Percentiles rank a stretch among this genome's conserved stretches.
Evolutionary conservation across 2,797 vertebrate species (phyloP).

Genomic region (Steatocranus sp.): DNA sequence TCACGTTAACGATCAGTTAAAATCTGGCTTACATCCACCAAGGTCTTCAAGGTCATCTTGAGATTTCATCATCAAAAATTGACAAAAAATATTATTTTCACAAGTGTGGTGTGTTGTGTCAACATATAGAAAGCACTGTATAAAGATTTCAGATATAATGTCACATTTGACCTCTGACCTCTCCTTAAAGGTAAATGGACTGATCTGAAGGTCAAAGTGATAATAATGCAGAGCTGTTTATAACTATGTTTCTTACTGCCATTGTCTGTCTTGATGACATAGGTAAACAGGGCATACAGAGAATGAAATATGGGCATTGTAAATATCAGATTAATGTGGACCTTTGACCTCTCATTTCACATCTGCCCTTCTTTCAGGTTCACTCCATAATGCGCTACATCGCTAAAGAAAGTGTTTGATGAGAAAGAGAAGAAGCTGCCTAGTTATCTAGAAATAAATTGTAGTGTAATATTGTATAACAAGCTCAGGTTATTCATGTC

Average conservation of each 20-base stretch:
- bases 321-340: not conserved
- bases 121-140: not conserved
- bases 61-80: too few species aligned
- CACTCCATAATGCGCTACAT: not conserved
- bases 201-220: not conserved
- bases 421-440: not conserved
- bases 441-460: not conserved
- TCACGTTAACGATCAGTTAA: too few species aligned
- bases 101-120: not conserved
- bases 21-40: too few species aligned
- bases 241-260: not conserved
- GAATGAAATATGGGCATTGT: not conserved
- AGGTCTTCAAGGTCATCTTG: too few species aligned
- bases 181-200: not conserved
- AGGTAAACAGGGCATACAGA: not conserved
- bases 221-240: not conserved
- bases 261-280: not conserved
- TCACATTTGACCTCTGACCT: not conserved
- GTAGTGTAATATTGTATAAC: not conserved
- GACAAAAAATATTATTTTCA: too few species aligned
- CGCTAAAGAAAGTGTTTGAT: not conserved
- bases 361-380: not conserved
- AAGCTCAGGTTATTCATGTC: not conserved
- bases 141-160: not conserved
- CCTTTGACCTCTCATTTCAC: not conserved